Base-by-base conservation (phyloP, 35 echinoderm and acorn worm genomes). In the Lytechinus variegatus region DNA sequence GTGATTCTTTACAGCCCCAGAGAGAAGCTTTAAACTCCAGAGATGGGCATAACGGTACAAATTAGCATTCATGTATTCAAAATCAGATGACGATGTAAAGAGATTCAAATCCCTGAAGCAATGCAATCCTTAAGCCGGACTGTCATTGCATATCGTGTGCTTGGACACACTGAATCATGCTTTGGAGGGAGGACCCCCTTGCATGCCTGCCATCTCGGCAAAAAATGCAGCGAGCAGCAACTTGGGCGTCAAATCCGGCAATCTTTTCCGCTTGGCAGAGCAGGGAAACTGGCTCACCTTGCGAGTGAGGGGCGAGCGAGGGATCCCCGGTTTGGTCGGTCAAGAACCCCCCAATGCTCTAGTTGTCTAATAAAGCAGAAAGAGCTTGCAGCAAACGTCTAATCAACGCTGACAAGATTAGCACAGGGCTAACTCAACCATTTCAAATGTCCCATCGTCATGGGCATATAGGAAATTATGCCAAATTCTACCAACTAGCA, bases 231-330 rank as follows among this genome's bases (percentile, higher is more conserved):
- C 53, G 10, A 27, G 92, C 53, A 93, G 92, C 92, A 54, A 93
- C 27, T 93, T 57, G 92, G 92, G 92, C 92, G 55, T 55, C 92
- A 93, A 93, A 93, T 93, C 27, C 88, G 28, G 92, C 92, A 93
- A 93, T 93, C 92, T 57, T 57, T 57, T 93, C 92, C 27, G 92
- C 92, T 93, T 54, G 92, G 54, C 92, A 57, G 54, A 93, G 92
- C 92, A 57, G n/a, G n/a, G 92, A 93, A 93, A 55, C 92, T 93
- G 52, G 92, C 92, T 93, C 92, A 93, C 92, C 92, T 93, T 93
- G 53, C 1, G 52, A 79, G n/a, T 8, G 66, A 93, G n/a, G 92
- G 92, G 92, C 88, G 88, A 90, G 92, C 92, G 54, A 90, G 92
- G 92, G 55, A 55, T 24, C 54, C 92, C 92, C 55, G 9, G 92